Base-by-base conservation (phyloP, 2,113 vertebrate species). In the Harpagus bidentatus region DNA sequence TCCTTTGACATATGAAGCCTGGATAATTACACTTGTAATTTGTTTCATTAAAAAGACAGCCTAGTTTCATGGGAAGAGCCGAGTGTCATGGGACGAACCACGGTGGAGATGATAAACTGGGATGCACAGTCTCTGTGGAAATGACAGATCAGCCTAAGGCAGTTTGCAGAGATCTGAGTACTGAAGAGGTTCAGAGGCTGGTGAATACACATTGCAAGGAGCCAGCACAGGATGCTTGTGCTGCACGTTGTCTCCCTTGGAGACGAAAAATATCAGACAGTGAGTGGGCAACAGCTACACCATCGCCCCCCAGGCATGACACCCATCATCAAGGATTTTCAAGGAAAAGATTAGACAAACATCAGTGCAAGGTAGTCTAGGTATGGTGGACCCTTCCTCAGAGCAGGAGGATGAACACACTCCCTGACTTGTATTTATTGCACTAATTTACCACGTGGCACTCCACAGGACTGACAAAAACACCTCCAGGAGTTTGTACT, bases 11-110 rank as follows among this genome's bases (percentile, higher is more conserved):
- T 55, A 79, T 47, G 52, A 88, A n/a, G 59, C 55, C 65, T 71
- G 43, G 50, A 63, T 89, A 96, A 96, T 87, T 91, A 86, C 56
- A 62, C 16, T 62, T 93, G 77, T 86, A 84, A 95, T 93, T 94
- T 55, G 32, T 74, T 88, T 93, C 52, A 43, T 91, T 91, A 86
- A 82, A 58, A 86, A 74, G 80, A 50, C 82, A 95, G 59, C 18
- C 63, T 83, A 43, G 25, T 78, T 90, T 91, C 67, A 70, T 26
- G 47, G 63, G 69, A 83, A 4, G 5, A 70, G 38, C 32, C 4
- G 32, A 70, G n/a, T 70, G 83, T 59, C 86, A 63, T 34, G 47
- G 72, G 63, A 84, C 1, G 8, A 89, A 32, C 32, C 45, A 50
- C 13, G 3, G 29, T 42, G 42, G 42, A 71, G 83, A n/a, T 31